A percentile compares a stretch with the other conserved stretches of the same genome.
Conservation (phyloP, 2,888 invertebrate species). For the Cataglyphis cursor region DNA sequence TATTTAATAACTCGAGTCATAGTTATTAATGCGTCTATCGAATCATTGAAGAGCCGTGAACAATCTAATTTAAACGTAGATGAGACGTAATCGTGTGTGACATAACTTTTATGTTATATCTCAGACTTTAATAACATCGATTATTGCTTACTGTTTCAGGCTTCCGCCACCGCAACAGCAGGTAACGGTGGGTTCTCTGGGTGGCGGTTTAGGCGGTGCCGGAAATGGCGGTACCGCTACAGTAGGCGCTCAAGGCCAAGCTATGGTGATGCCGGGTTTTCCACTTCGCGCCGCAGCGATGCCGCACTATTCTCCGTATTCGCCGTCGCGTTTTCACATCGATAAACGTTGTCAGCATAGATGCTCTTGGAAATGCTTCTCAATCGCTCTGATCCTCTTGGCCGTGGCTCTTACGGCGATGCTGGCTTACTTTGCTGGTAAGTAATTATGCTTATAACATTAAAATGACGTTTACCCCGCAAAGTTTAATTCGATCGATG, state of each 20-base stretch:
- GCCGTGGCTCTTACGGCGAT: constrained; percentile 96
- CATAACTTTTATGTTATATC: not conserved
- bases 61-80: not conserved
- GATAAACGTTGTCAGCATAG: constrained; percentile 97
- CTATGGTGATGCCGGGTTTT: constrained; percentile 96
- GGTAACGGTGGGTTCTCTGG: constrained; percentile 87
- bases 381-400: constrained; percentile 96
- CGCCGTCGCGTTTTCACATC: constrained; percentile 97
- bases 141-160: constrained; percentile 84
- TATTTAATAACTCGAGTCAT: not conserved
- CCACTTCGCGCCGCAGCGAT: constrained; percentile 92
- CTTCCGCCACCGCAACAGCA: constrained; percentile 88
- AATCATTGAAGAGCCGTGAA: not conserved
- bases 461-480: not conserved
- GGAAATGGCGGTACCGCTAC: constrained; percentile 89
- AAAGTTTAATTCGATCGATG: not conserved
- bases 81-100: not conserved
- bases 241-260: constrained; percentile 90
- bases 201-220: constrained; percentile 87
- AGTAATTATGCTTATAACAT: constrained; percentile 83
- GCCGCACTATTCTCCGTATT: constrained; percentile 95
- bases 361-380: constrained; percentile 98
- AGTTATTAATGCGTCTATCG: constrained; percentile 8
- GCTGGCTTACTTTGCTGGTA: constrained; percentile 98
- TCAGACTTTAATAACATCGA: not conserved